A percentile compares a stretch with the other conserved stretches of the same genome.
These are phyloP conservation scores for Dilophus febrilis DNA, from an alignment of 2,888 invertebrate species.

Conservation along the genomic window DNA sequence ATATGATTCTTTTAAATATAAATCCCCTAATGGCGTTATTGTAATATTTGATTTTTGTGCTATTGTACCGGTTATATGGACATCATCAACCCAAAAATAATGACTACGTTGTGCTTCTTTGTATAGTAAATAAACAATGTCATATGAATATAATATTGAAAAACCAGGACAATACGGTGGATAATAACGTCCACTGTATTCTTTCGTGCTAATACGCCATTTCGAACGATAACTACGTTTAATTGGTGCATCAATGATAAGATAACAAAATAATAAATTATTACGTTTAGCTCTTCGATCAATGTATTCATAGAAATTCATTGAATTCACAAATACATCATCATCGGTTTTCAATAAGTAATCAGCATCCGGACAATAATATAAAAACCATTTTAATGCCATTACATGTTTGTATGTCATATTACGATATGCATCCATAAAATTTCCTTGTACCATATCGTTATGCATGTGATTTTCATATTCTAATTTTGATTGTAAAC, in stretches of 20 bases:
- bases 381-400: slow-evolving; percentile 59
- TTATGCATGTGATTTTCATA: slow-evolving; percentile 38
- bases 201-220: slow-evolving; percentile 54
- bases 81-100: slow-evolving; percentile 76
- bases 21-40: slow-evolving; percentile 23
- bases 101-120: slow-evolving; percentile 39
- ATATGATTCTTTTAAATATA: slow-evolving; percentile 1
- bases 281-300: slow-evolving; percentile 20
- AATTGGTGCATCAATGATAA: slow-evolving; percentile 32
- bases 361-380: slow-evolving; percentile 49
- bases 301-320: slow-evolving; percentile 38
- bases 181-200: slow-evolving; percentile 45
- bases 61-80: slow-evolving; percentile 54
- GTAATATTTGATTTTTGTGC: slow-evolving; percentile 34
- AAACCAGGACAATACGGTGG: slow-evolving; percentile 63
- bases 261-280: slow-evolving; percentile 46
- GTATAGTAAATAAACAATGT: slow-evolving; percentile 39
- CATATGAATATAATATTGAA: slow-evolving; percentile 48
- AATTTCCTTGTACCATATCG: slow-evolving; percentile 63
- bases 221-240: slow-evolving; percentile 50
- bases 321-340: slow-evolving; percentile 57
- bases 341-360: slow-evolving; percentile 60
- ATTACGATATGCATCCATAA: slow-evolving; percentile 60
- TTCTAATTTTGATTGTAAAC: slow-evolving; percentile 24
- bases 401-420: slow-evolving; percentile 74